These are phyloP conservation scores for Patella ulyssiponensis DNA, from an alignment of 2,888 invertebrate genomes.

Conservation along the genomic window DNA sequence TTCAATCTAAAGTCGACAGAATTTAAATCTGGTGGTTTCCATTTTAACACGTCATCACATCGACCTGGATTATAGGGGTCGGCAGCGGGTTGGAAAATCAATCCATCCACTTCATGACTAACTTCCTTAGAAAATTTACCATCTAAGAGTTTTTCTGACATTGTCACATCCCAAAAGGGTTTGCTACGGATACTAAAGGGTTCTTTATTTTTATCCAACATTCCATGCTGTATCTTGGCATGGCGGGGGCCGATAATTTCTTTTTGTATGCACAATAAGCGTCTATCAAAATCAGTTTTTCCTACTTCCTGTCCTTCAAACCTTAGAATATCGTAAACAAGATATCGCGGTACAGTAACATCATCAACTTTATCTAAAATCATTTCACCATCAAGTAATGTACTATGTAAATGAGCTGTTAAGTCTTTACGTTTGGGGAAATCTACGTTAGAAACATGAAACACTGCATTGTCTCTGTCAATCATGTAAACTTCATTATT, in stretches of 20 bases:
- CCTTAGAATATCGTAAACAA: conserved; percentile 94
- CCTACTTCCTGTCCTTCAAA: conserved; percentile 86
- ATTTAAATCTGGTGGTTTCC: conserved; percentile 96
- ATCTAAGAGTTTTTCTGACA: conserved; percentile 74
- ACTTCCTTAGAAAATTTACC: conserved; percentile 89
- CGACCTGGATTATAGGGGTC: conserved; percentile 88
- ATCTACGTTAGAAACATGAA: conserved; percentile 82
- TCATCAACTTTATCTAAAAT: conserved; percentile 88
- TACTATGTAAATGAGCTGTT: conserved; percentile 81
- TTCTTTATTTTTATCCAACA: conserved; percentile 83
- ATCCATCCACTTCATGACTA: conserved; percentile 95
- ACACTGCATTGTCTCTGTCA: conserved; percentile 95
- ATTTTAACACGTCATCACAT: conserved; percentile 90
- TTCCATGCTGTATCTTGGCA: conserved; percentile 83
- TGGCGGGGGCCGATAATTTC: conserved; percentile 78
- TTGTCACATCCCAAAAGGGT: conserved; percentile 87
- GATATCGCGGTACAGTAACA: conserved; percentile 83
- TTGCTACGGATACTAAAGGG: conserved; percentile 93
- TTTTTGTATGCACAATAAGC: conserved; percentile 82
- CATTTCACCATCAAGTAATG: conserved; percentile 97
- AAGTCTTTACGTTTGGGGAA: conserved; percentile 86
- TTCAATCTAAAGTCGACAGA: conserved; percentile 95
- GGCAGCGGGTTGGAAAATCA: conserved; percentile 93
- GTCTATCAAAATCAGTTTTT: conserved; percentile 82
- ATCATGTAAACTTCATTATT: conserved; percentile 90